Evolutionary conservation across 2,888 invertebrate genomes (phyloP).

Genomic region (Cephonodes hylas): DNA sequence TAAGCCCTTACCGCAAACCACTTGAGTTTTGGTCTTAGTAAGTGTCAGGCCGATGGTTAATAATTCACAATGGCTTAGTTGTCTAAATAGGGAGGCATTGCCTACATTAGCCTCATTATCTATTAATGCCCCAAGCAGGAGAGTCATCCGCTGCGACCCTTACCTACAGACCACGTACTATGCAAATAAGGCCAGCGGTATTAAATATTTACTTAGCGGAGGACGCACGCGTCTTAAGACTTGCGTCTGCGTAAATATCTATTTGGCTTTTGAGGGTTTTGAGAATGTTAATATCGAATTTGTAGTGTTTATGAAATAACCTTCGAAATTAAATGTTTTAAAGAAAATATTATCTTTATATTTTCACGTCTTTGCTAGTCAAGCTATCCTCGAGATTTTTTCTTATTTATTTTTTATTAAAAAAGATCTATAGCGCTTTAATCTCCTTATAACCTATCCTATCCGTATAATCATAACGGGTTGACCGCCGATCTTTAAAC

Average conservation of each 20-base stretch:
- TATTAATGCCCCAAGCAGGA: conserved; percentile 32
- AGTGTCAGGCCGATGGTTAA: neutral
- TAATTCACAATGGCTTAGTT: neutral
- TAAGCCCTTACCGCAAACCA: neutral
- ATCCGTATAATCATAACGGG: neutral
- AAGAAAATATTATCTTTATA: no score
- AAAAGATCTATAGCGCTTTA: no score
- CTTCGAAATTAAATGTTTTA: no score
- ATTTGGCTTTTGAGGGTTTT: neutral
- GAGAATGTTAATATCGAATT: no score
- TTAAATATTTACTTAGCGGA: conserved; percentile 43
- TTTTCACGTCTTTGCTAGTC: no score
- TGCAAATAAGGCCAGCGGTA: conserved; percentile 43
- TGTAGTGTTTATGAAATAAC: no score
- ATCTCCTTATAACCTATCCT: no score
- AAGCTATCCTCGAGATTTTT: no score
- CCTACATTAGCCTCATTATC: conserved; percentile 17
- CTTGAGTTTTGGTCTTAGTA: neutral
- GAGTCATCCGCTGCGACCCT: conserved; percentile 22
- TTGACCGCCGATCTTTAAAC: no score
- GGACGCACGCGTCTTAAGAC: conserved; percentile 33
- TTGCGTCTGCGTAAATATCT: conserved; percentile 23
- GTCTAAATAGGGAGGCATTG: neutral
- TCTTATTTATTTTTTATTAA: no score
- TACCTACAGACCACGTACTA: conserved; percentile 34